phyloP scores from a whole-genome alignment of 2,797 vertebrate genomes.

The Gadopsis bispinosus region DNA sequence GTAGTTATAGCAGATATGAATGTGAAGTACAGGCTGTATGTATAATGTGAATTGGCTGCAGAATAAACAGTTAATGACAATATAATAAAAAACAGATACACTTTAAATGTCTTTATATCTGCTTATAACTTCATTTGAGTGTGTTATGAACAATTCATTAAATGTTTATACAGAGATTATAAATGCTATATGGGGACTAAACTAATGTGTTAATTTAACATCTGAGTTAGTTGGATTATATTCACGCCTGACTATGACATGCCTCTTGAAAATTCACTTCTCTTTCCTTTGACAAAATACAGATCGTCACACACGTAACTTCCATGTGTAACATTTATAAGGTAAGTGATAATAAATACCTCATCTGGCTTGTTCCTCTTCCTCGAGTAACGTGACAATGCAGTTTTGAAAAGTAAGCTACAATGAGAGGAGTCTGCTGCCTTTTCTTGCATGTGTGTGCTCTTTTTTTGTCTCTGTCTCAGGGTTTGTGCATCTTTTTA shows the following conservation, averaged over 20 bases:
- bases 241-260: conserved; percentile 16
- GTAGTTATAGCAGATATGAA: neutral
- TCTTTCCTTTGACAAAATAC: conserved; percentile 20
- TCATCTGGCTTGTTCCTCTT: conserved; percentile 30
- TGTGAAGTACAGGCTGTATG: neutral
- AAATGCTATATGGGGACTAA: neutral
- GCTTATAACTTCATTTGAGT: neutral
- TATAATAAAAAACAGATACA: neutral
- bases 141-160: neutral
- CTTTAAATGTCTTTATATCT: neutral
- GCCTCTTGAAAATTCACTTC: conserved; percentile 18
- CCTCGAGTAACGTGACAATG: conserved; percentile 26
- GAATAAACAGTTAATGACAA: neutral
- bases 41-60: neutral
- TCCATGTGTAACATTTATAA: conserved; percentile 21
- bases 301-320: conserved; percentile 22
- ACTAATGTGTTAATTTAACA: neutral
- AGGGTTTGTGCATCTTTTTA: too few relatives aligned
- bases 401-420: conserved; percentile 28
- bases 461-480: neutral
- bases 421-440: conserved; percentile 3
- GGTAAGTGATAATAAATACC: conserved; percentile 27
- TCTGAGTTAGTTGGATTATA: conserved; percentile 22
- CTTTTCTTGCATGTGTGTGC: neutral
- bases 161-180: neutral